These are phyloP conservation scores for Crotophaga sulcirostris DNA, from an alignment of 2,113 vertebrate species.

Conservation along the genomic window DNA sequence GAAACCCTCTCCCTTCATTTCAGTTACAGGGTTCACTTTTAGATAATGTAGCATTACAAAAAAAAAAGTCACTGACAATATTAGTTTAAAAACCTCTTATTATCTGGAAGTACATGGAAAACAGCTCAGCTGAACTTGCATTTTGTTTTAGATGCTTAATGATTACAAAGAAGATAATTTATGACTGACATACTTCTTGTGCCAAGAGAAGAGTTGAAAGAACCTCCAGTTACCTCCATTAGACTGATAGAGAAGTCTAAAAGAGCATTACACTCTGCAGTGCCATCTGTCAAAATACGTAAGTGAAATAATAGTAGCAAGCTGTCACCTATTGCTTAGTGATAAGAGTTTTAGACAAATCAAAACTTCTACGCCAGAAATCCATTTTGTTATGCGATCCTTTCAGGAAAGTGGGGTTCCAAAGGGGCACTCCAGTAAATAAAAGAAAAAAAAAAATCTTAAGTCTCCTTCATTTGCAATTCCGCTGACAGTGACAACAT, in stretches of 20 bases:
- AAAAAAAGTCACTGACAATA: conserved; percentile 47
- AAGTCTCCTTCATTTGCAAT: conserved; percentile 42
- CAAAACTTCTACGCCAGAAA: conserved; percentile 71
- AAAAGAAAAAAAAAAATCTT: background rate
- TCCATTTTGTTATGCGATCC: conserved; percentile 44
- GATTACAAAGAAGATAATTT: conserved; percentile 84
- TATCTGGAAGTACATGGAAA: conserved; percentile 66
- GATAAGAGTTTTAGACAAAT: conserved; percentile 82
- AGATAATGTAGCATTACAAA: background rate
- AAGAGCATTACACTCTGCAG: conserved; percentile 82
- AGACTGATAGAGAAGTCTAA: conserved; percentile 83
- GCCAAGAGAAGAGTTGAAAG: conserved; percentile 86
- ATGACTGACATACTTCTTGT: conserved; percentile 86
- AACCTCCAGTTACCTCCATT: conserved; percentile 88
- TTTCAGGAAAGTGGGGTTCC: background rate
- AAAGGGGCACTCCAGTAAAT: background rate
- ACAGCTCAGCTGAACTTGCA: conserved; percentile 74
- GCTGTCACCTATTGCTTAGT: conserved; percentile 80
- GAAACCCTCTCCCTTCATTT: conserved; percentile 12
- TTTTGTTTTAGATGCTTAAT: conserved; percentile 81
- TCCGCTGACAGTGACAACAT: background rate
- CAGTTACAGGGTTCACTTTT: background rate
- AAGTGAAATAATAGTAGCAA: conserved; percentile 87
- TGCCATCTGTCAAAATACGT: conserved; percentile 90
- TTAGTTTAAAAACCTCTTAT: conserved; percentile 62